Base-by-base conservation (phyloP, 2,888 invertebrate genomes). In the Plemyria rubiginata region DNA sequence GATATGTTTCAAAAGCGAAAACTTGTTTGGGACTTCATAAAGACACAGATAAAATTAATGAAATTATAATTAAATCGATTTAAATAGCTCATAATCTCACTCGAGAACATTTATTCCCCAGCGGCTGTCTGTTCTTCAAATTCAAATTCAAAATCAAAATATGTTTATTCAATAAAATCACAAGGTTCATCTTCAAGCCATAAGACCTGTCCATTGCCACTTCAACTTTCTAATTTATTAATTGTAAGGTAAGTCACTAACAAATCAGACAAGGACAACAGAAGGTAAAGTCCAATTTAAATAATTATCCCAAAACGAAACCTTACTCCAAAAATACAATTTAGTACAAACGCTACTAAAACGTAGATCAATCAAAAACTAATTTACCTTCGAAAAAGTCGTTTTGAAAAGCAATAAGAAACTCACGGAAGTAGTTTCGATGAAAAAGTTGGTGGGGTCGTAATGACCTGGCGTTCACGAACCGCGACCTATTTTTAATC, bases 401-500 rank as follows among this genome's bases (percentile, higher is more conserved):
- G 64, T 61, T 59, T 64, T 51, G 13, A 50, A 62, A 68, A 67
- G 66, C 62, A 59, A 64, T 68, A 67, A 59, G 59, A 62, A 62
- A 43, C 65, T 50, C 59, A 65, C 62, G 67, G 67, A 68, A 71
- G 70, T 71, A 75, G 77, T 75, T 76, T 63, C 69, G 71, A 78
- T 76, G 78, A 82, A 86, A 85, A 86, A 83, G 72, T 82, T 74
- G 71, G 81, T 74, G 71, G 82, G 82, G 79, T 74, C 72, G 73
- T 87, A 88, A 90, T 84, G 87, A 85, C 83, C 82, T 72, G 60
- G 66, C 70, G 80, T 78, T 82, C 90, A 88, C 90, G 90, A 88
- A 87, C 86, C 80, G 82, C 83, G 88, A 85, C 87, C 90, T 88
- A 92, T 92, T 92, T 92, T 92, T 92, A 90, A 92, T 89, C 85